A percentile compares a stretch with the other conserved stretches of the same genome.
These are phyloP conservation scores for Drosophila truncata DNA, from an alignment of 1,140 invertebrate genomes.

Conservation along the genomic window DNA sequence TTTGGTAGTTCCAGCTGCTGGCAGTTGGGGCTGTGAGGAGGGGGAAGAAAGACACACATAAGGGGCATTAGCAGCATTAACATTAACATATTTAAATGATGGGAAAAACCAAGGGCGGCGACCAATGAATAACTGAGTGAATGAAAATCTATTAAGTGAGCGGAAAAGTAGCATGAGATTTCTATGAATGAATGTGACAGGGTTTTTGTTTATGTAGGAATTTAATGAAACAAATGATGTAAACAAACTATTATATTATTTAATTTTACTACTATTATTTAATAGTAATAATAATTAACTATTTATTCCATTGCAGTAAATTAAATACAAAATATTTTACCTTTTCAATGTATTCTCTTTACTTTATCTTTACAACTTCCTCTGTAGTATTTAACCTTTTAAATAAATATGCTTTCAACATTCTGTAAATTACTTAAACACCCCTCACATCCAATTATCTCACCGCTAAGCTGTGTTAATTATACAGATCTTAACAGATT, in stretches of 20 bases:
- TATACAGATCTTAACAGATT: slow-evolving; percentile 47
- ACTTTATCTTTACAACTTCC: neutral
- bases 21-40: slow-evolving; percentile 6
- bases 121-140: slow-evolving; percentile 42
- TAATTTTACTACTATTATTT: too few species aligned
- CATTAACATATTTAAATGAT: slow-evolving; percentile 79
- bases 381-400: neutral
- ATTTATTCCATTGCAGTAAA: neutral
- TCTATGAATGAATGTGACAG: slow-evolving; percentile 16
- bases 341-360: too few species aligned
- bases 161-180: slow-evolving; percentile 13
- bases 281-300: too few species aligned
- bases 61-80: slow-evolving; percentile 47
- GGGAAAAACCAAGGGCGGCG: slow-evolving; percentile 32
- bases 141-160: slow-evolving; percentile 38
- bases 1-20: slow-evolving; percentile 16
- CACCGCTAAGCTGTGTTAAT: slow-evolving; percentile 59
- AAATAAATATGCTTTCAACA: slow-evolving; percentile 26
- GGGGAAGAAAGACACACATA: neutral
- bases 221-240: neutral
- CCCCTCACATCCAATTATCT: slow-evolving; percentile 36
- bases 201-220: neutral
- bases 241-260: neutral
- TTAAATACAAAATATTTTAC: neutral
- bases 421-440: slow-evolving; percentile 31